A percentile compares a stretch with the other conserved stretches of the same genome.
Evolutionary conservation across 2,797 vertebrate species (phyloP).

Genomic region (Brachymystax lenok): DNA sequence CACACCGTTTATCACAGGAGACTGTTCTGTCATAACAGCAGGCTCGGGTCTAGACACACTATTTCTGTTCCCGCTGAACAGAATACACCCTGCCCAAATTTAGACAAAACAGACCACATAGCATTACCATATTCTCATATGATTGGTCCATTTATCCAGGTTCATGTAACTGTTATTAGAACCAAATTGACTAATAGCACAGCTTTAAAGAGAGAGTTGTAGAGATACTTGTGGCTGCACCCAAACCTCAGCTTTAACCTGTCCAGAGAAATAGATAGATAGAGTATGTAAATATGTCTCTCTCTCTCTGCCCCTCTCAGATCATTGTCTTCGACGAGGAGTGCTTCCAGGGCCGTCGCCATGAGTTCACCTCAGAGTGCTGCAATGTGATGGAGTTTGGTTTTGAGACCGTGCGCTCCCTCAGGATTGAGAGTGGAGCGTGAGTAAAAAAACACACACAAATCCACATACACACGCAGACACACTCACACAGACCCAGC

Average conservation of each 20-base stretch:
- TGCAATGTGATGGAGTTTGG: slow-evolving; percentile 86
- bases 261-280: not conserved
- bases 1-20: slow-evolving; percentile 7
- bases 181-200: no score
- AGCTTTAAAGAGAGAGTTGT: not conserved
- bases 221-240: not conserved
- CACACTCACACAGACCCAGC: not conserved
- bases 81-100: not conserved
- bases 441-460: slow-evolving; percentile 73
- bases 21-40: slow-evolving; percentile 2
- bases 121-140: no score
- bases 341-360: slow-evolving; percentile 89
- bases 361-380: slow-evolving; percentile 92
- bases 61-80: not conserved
- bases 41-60: not conserved
- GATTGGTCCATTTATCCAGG: no score
- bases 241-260: not conserved
- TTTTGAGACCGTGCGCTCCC: slow-evolving; percentile 88
- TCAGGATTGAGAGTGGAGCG: slow-evolving; percentile 93
- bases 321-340: slow-evolving; percentile 93
- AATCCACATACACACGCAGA: no score
- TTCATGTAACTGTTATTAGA: no score
- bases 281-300: not conserved
- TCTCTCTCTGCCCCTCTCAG: slow-evolving; percentile 61
- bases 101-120: not conserved